phyloP scores from a whole-genome alignment of 2,113 vertebrate genomes.

The Trichechus manatus region DNA sequence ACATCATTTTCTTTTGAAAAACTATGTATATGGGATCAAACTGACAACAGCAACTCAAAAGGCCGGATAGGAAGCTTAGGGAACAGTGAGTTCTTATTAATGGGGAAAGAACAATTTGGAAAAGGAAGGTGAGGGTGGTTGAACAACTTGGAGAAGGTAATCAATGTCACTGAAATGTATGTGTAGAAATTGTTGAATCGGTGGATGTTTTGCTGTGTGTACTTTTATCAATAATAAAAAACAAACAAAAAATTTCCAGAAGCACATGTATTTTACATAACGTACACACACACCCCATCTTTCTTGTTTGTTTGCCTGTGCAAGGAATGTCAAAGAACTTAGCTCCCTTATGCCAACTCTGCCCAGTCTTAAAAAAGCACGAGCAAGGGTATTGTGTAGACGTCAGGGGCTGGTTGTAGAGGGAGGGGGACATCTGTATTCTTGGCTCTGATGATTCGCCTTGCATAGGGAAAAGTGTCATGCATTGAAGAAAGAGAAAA shows the following conservation, averaged over 20 bases:
- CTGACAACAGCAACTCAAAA: not conserved
- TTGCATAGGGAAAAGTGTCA: not conserved
- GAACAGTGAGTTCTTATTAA: not conserved
- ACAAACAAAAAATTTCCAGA: not conserved
- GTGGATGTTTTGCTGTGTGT: not conserved
- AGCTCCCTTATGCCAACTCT: not conserved
- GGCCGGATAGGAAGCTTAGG: not conserved
- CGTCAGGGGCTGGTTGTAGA: not conserved
- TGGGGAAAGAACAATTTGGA: not conserved
- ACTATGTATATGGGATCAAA: not conserved
- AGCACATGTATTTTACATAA: not conserved
- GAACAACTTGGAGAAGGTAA: not conserved
- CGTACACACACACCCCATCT: not conserved
- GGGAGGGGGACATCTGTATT: not conserved
- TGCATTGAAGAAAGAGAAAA: slow-evolving; percentile 70
- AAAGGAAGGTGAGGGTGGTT: not conserved
- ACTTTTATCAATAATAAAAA: not conserved
- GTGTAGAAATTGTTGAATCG: not conserved
- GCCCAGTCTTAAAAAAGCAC: not conserved
- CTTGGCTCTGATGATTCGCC: slow-evolving; percentile 1
- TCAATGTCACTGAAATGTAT: not conserved
- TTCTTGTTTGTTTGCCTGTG: not conserved
- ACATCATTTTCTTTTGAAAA: not conserved
- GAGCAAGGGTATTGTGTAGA: not conserved
- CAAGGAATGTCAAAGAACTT: not conserved